Percentiles rank a stretch among this genome's conserved stretches.
These are phyloP conservation scores for Vanessa atalanta DNA, from an alignment of 1,140 invertebrate species.

Conservation along the genomic window DNA sequence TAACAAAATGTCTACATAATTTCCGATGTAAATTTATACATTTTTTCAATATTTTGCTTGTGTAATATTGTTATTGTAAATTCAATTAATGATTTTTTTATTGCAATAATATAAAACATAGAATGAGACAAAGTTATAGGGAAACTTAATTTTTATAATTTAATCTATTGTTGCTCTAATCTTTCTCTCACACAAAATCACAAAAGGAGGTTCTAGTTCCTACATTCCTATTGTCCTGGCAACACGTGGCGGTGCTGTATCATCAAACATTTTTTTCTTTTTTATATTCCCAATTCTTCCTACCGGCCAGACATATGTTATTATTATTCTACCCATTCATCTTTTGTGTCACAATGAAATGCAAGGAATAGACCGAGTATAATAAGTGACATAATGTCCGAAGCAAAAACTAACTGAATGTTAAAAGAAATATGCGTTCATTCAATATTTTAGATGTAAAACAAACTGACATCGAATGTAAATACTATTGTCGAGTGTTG, in stretches of 20 bases:
- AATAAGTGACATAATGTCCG: constrained; percentile 69
- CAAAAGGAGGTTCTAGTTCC: constrained; percentile 45
- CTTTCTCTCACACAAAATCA: constrained; percentile 35
- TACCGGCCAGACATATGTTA: constrained; percentile 70
- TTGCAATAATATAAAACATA: no score
- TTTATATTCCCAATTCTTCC: constrained; percentile 61
- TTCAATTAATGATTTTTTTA: no score
- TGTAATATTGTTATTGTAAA: no score
- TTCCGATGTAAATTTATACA: neutral
- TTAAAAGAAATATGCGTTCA: constrained; percentile 67
- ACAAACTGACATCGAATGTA: constrained; percentile 80
- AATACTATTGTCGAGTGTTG: constrained; percentile 77
- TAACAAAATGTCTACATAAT: constrained; percentile 10
- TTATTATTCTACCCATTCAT: constrained; percentile 77
- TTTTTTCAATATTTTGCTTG: neutral
- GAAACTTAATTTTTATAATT: neutral
- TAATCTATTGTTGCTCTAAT: constrained; percentile 4
- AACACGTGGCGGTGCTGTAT: constrained; percentile 73
- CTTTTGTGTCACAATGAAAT: constrained; percentile 67
- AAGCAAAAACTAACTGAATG: constrained; percentile 64
- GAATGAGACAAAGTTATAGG: no score
- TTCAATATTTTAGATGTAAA: constrained; percentile 78
- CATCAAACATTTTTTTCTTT: constrained; percentile 60
- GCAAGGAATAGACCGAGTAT: constrained; percentile 64
- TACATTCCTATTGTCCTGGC: constrained; percentile 53